These are phyloP conservation scores for Triops longicaudatus DNA, from an alignment of 1,140 invertebrate species.

Conservation along the genomic window DNA sequence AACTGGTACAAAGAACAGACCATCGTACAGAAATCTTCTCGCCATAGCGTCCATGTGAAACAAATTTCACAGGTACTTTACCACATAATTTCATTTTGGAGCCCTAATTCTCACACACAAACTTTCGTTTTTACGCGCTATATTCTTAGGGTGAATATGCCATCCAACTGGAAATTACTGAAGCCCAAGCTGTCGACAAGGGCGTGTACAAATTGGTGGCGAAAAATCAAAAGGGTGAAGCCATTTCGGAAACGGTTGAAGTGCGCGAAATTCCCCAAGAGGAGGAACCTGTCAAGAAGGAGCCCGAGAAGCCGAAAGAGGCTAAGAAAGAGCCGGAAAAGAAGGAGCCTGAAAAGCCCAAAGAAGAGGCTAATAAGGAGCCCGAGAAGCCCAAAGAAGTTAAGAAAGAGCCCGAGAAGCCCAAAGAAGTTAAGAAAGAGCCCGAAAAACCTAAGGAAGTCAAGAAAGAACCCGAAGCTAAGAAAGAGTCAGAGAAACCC, in stretches of 20 bases:
- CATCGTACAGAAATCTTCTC: constrained; percentile 63
- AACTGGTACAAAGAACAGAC: constrained; percentile 80
- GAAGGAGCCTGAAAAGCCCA: constrained; percentile 19
- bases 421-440: constrained; percentile 11
- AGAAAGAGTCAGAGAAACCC: not conserved
- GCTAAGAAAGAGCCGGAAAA: not conserved
- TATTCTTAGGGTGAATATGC: constrained; percentile 67
- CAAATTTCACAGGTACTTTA: constrained; percentile 60
- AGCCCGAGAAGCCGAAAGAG: constrained; percentile 22
- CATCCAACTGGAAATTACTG: constrained; percentile 76
- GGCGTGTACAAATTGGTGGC: constrained; percentile 83
- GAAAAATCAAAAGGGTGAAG: constrained; percentile 88
- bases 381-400: constrained; percentile 17
- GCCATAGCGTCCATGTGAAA: constrained; percentile 64
- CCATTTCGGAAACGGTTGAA: constrained; percentile 77
- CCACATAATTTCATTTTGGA: constrained; percentile 12
- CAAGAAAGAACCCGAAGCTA: not conserved
- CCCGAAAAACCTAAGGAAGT: not conserved
- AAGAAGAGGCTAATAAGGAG: constrained; percentile 2
- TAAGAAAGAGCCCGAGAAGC: constrained; percentile 7
- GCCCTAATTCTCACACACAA: not conserved
- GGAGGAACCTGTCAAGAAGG: constrained; percentile 39
- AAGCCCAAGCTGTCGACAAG: constrained; percentile 66
- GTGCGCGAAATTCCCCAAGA: constrained; percentile 70
- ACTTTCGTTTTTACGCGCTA: constrained; percentile 8